Conservation (phyloP, 2,113 vertebrate species). For the Phrynosoma blainvillii region DNA sequence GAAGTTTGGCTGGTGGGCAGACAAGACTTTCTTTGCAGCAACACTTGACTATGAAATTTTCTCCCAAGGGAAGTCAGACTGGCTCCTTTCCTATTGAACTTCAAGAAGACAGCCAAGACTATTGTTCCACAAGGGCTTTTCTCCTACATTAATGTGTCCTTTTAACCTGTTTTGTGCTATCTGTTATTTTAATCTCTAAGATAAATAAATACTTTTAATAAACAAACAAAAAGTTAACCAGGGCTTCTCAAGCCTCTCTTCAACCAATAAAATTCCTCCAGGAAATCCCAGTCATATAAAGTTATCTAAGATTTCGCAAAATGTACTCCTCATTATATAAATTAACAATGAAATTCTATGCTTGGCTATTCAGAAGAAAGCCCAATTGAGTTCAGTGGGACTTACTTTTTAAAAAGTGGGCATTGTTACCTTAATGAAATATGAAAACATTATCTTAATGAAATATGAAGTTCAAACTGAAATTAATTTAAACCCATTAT, state of each 20-base stretch:
- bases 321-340: background rate
- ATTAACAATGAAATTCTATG: background rate
- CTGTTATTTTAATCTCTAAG: no score
- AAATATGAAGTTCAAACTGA: background rate
- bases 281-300: background rate
- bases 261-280: background rate
- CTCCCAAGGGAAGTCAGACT: no score
- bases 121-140: no score
- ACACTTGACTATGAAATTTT: no score
- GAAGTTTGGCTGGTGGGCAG: no score
- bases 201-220: no score
- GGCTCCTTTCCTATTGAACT: no score
- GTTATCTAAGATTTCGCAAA: background rate
- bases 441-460: background rate
- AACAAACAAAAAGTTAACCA: background rate
- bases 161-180: no score
- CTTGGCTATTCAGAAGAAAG: background rate
- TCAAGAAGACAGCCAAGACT: no score
- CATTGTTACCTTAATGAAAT: background rate
- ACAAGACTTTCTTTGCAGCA: no score
- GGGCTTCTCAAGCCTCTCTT: background rate
- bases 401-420: background rate
- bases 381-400: background rate
- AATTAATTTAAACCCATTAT: background rate
- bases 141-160: no score